Evolutionary conservation across 1,140 invertebrate genomes (phyloP).

Genomic region (Chionoecetes opilio): DNA sequence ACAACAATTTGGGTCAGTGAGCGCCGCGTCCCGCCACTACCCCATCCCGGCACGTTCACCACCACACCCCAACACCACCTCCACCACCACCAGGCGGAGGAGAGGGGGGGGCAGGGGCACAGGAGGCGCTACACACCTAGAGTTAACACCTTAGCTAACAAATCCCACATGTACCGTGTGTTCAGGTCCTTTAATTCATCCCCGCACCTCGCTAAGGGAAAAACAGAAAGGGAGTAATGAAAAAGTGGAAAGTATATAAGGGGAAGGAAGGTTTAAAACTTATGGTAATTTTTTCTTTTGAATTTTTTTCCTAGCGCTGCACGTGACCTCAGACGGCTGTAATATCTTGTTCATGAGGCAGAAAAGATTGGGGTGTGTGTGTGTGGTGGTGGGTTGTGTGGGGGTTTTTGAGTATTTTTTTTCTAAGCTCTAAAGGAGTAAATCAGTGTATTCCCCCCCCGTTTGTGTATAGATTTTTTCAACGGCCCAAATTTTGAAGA

Average conservation of each 20-base stretch:
- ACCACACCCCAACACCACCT: neutral
- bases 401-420: neutral
- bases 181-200: neutral
- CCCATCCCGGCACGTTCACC: neutral
- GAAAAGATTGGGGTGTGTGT: neutral
- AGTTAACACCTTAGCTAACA: neutral
- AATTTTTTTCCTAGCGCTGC: neutral
- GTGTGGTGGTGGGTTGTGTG: neutral
- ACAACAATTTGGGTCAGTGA: constrained; percentile 6
- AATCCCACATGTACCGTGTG: neutral
- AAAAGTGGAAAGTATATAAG: neutral
- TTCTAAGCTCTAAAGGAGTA: no score
- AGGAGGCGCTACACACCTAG: neutral
- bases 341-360: constrained; percentile 8
- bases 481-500: no score
- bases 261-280: neutral
- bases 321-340: neutral
- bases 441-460: no score
- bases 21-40: neutral
- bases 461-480: no score
- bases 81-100: neutral
- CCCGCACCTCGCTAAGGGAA: neutral
- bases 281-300: neutral
- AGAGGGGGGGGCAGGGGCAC: neutral
- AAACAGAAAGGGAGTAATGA: neutral